phyloP scores from a whole-genome alignment of 2,888 invertebrate genomes.

The Catocala fraxini region DNA sequence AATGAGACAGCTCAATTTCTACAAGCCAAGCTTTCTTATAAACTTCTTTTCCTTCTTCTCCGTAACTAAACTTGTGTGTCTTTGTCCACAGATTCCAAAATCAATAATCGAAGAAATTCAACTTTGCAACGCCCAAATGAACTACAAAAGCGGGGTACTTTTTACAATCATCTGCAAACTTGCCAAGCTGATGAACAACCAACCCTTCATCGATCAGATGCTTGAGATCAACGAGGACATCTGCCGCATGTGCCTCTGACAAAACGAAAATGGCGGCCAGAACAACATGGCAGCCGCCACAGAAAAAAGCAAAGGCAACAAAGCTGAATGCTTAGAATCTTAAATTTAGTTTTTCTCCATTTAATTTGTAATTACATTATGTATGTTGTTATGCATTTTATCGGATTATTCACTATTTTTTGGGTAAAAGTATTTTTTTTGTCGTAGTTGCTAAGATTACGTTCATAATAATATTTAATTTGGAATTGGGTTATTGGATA shows the following conservation, averaged over 20 bases:
- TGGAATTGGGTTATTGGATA: conserved; percentile 44
- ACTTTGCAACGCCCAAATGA: conserved; percentile 92
- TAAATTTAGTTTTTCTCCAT: conserved; percentile 43
- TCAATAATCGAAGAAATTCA: conserved; percentile 88
- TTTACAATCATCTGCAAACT: conserved; percentile 89
- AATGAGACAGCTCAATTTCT: no score
- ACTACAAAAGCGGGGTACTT: conserved; percentile 89
- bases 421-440: conserved; percentile 36
- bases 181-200: conserved; percentile 90
- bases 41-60: no score
- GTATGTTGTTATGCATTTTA: conserved; percentile 37
- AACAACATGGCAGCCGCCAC: conserved; percentile 60
- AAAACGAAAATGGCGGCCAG: conserved; percentile 58
- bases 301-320: conserved; percentile 24
- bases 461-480: conserved; percentile 30
- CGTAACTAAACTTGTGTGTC: background rate
- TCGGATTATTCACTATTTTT: conserved; percentile 42
- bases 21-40: no score
- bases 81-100: conserved; percentile 86
- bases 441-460: conserved; percentile 45
- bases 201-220: conserved; percentile 91
- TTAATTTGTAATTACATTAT: conserved; percentile 48
- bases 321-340: conserved; percentile 27
- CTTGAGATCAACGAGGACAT: conserved; percentile 94
- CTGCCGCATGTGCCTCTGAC: conserved; percentile 90